Percentiles rank a stretch among this genome's conserved stretches.
phyloP scores from a whole-genome alignment of 2,113 vertebrate genomes.

The Apus apus region DNA sequence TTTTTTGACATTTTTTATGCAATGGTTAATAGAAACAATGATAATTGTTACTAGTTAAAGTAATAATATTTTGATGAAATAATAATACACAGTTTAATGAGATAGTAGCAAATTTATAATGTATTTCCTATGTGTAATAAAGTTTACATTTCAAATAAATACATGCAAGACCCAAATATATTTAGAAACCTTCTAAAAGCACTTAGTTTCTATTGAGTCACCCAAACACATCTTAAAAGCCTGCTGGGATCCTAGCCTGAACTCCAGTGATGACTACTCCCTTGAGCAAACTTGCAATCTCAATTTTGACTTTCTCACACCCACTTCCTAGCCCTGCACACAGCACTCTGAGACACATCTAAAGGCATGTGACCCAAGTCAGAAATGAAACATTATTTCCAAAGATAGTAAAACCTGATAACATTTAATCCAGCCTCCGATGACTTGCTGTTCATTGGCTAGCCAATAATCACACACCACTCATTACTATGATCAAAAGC shows the following conservation, averaged over 20 bases:
- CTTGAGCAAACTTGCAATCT: neutral
- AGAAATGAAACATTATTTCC: neutral
- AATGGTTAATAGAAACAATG: neutral
- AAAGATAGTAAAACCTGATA: neutral
- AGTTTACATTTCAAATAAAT: neutral
- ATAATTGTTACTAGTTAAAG: neutral
- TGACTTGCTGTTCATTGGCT: fast-evolving
- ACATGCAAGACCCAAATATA: neutral
- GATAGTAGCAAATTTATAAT: neutral
- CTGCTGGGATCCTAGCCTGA: neutral
- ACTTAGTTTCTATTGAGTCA: neutral
- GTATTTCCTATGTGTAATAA: neutral
- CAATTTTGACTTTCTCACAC: neutral
- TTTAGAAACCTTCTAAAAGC: neutral
- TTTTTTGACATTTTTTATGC: neutral
- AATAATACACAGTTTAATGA: neutral
- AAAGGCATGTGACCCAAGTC: neutral
- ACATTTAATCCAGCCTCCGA: neutral
- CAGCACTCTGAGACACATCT: neutral
- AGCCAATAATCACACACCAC: neutral
- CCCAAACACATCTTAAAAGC: neutral
- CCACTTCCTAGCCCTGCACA: neutral
- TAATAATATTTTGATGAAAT: neutral
- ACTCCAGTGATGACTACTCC: neutral
- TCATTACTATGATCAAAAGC: neutral